Conservation (phyloP, 2,888 invertebrate genomes). For the Clanis bilineata region DNA sequence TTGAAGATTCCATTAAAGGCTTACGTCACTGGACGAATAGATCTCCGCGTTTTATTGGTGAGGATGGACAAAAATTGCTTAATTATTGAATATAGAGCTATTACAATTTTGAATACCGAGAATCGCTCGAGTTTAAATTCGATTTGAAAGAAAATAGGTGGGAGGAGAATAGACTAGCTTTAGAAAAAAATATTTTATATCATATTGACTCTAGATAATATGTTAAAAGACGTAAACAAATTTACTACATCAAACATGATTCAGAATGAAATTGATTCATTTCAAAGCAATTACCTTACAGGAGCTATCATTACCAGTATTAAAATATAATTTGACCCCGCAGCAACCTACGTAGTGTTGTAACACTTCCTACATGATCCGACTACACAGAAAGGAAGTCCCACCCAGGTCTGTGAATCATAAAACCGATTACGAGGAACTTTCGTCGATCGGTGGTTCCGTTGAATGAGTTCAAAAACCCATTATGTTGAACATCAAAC, state of each 20-base stretch:
- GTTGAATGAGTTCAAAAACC: constrained; percentile 72
- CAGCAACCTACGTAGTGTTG: not conserved
- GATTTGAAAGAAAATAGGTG: not conserved
- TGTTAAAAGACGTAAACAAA: too few relatives aligned
- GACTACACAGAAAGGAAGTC: constrained; percentile 52
- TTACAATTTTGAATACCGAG: not conserved
- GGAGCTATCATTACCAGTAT: not conserved
- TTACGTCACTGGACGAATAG: not conserved
- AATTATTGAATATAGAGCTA: constrained; percentile 6
- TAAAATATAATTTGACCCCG: not conserved
- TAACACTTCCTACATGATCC: constrained; percentile 3
- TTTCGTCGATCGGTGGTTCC: constrained; percentile 74
- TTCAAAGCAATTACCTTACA: not conserved
- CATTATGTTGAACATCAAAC: constrained; percentile 76
- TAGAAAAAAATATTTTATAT: too few relatives aligned
- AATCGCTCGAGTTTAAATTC: not conserved
- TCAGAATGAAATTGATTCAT: too few relatives aligned
- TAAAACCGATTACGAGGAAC: constrained; percentile 63
- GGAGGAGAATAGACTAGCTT: too few relatives aligned
- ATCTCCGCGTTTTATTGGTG: not conserved
- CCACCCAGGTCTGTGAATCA: constrained; percentile 65
- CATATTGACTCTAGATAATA: too few relatives aligned
- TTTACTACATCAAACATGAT: too few relatives aligned
- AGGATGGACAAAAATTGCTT: not conserved
- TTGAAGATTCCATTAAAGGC: constrained; percentile 13